Percentiles rank a stretch among this genome's conserved stretches.
phyloP scores from a whole-genome alignment of 2,888 invertebrate species.

The Anodontia alba region DNA sequence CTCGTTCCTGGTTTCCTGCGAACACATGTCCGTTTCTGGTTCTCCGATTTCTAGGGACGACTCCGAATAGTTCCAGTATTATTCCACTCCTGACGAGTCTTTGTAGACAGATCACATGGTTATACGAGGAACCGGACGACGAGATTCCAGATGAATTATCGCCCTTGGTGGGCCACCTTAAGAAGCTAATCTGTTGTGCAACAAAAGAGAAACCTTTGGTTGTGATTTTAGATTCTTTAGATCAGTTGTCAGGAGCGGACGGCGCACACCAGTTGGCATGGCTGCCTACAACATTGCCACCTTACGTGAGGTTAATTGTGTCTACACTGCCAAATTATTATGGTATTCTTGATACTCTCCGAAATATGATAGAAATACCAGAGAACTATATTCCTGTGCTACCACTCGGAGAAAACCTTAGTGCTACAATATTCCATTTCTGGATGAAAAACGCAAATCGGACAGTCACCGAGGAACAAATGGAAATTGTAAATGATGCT shows the following conservation, averaged over 20 bases:
- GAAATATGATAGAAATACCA: slow-evolving; percentile 73
- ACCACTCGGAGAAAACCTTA: slow-evolving; percentile 94
- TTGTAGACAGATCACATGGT: slow-evolving; percentile 94
- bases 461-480: slow-evolving; percentile 93
- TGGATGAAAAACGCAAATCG: slow-evolving; percentile 90
- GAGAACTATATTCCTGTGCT: slow-evolving; percentile 78
- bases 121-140: slow-evolving; percentile 86
- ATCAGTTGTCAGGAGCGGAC: slow-evolving; percentile 97
- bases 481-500: slow-evolving; percentile 97
- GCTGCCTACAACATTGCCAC: slow-evolving; percentile 96
- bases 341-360: slow-evolving; percentile 76
- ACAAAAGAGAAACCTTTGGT: slow-evolving; percentile 89
- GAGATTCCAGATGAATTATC: slow-evolving; percentile 98
- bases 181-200: slow-evolving; percentile 91
- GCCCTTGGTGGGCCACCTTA: slow-evolving; percentile 97
- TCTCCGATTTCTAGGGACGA: slow-evolving; percentile 97
- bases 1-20: slow-evolving; percentile 65
- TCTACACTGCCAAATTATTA: slow-evolving; percentile 86
- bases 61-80: slow-evolving; percentile 97
- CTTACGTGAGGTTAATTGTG: slow-evolving; percentile 95
- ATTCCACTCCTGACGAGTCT: slow-evolving; percentile 97
- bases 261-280: slow-evolving; percentile 98
- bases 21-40: slow-evolving; percentile 90
- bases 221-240: slow-evolving; percentile 97
- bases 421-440: slow-evolving; percentile 93